phyloP scores from a whole-genome alignment of 2,888 invertebrate species.

The Micropterix aruncella region DNA sequence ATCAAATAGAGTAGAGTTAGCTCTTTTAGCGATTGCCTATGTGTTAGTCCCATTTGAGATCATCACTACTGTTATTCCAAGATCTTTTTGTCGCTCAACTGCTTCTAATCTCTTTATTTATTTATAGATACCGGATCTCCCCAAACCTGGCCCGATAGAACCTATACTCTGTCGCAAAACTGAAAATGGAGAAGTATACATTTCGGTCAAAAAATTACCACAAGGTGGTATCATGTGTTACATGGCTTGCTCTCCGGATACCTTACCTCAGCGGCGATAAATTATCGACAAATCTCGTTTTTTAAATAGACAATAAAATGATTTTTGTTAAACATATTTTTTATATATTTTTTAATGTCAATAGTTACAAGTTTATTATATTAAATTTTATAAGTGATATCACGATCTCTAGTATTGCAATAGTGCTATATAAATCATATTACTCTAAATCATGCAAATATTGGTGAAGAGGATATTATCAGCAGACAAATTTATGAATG shows the following conservation, averaged over 20 bases:
- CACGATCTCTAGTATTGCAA: neutral
- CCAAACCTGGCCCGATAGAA: constrained; percentile 33
- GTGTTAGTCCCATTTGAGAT: too few relatives aligned
- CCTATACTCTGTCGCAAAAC: constrained; percentile 34
- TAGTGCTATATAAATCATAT: too few relatives aligned
- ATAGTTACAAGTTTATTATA: neutral
- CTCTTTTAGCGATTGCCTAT: too few relatives aligned
- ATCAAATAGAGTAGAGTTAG: too few relatives aligned
- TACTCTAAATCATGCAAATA: too few relatives aligned
- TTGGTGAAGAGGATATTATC: too few relatives aligned
- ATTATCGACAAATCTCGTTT: neutral
- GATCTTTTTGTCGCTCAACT: too few relatives aligned
- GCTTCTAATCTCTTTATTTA: too few relatives aligned
- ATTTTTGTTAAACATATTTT: neutral
- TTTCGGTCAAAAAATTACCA: constrained; percentile 34
- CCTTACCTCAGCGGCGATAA: constrained; percentile 13
- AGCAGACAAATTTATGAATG: too few relatives aligned
- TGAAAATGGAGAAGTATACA: constrained; percentile 36
- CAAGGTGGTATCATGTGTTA: constrained; percentile 39
- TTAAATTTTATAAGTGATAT: neutral
- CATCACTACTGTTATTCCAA: too few relatives aligned
- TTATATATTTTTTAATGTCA: neutral
- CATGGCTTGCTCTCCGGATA: constrained; percentile 37
- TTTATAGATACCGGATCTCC: constrained; percentile 32
- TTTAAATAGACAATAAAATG: too few relatives aligned